phyloP scores from a whole-genome alignment of 2,888 invertebrate species.

The Psococerastis gibbosa region DNA sequence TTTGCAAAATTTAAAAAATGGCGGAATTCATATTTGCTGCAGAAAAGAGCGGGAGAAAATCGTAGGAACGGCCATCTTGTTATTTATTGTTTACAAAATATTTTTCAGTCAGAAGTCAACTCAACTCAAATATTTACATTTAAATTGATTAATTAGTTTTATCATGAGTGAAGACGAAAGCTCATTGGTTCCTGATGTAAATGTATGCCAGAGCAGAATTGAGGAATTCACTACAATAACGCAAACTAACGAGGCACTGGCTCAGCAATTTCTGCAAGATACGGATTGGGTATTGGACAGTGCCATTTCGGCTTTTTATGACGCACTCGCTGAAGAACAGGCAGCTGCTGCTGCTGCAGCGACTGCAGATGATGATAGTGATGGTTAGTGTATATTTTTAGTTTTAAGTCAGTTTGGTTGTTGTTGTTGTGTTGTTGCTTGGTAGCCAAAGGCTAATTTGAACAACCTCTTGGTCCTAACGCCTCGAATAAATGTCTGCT shows the following conservation, averaged over 20 bases:
- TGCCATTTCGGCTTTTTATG: background rate
- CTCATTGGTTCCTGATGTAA: constrained; percentile 22
- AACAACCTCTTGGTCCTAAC: too few species aligned
- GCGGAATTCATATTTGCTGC: too few species aligned
- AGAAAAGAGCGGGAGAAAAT: too few species aligned
- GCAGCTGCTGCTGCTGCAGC: background rate
- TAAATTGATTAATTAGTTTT: too few species aligned
- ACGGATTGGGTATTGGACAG: constrained; percentile 29
- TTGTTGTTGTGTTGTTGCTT: too few species aligned
- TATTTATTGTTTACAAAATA: too few species aligned
- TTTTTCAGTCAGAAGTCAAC: too few species aligned
- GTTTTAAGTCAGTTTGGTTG: background rate
- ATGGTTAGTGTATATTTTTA: background rate
- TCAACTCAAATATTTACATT: too few species aligned
- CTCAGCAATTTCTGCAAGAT: constrained; percentile 34
- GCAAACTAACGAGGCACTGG: constrained; percentile 31
- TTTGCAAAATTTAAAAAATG: too few species aligned
- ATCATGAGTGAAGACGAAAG: constrained; percentile 16
- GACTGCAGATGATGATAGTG: background rate
- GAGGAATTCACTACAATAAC: constrained; percentile 31
- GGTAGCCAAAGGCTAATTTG: too few species aligned
- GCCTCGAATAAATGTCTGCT: too few species aligned
- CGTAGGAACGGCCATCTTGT: too few species aligned
- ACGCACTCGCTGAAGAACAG: constrained; percentile 4
- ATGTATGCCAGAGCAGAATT: constrained; percentile 26